Evolutionary conservation across 2,888 invertebrate species (phyloP), one percentile per base, ranked within the genome.

Genomic region (Agrotis exclamationis): DNA sequence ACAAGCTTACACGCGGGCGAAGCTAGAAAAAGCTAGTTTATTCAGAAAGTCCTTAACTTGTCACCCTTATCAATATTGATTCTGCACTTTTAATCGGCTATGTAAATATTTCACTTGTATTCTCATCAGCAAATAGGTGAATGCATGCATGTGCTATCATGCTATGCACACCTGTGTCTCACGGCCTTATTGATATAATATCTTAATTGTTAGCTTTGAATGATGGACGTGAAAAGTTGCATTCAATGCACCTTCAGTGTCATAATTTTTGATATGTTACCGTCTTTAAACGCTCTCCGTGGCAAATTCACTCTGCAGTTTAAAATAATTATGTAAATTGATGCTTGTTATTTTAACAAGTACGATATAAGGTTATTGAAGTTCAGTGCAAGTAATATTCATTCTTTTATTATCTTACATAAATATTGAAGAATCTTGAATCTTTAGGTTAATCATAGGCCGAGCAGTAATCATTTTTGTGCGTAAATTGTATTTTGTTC

Each of bases 31-130:
- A 39, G 33, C 39, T 39, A 39, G 39, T 39, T 39, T 39, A 39
- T 33, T 33, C 39, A 39, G 1, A 39, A 11, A 16, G 33, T 4
- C 44, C 48, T 71, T 78, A 78, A 70, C 71, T 57, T 57, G n/a
- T 39, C 39, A 16, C 22, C 57, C n/a, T 28, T 48, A 47, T 79
- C 48, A 79, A 75, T 75, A 73, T 75, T 75, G 44, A 53, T 58
- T 78, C n/a, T 71, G 22, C 72, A 71, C 39, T 60, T 70, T 45
- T 33, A 60, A 44, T 45, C 18, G 22, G 13, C 28, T 33, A 16
- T 62, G 57, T 70, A 56, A 59, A 77, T 59, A 59, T 45, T 56
- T 48, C 1, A 24, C 44, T 45, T 20, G 54, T 53, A 59, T 9
- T 59, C 68, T 76, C 6, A 44, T 69, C 53, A 39, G 54, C 48